phyloP scores from a whole-genome alignment of 53 echinoderm and acorn worm genomes.

The Stichopus horrens region DNA sequence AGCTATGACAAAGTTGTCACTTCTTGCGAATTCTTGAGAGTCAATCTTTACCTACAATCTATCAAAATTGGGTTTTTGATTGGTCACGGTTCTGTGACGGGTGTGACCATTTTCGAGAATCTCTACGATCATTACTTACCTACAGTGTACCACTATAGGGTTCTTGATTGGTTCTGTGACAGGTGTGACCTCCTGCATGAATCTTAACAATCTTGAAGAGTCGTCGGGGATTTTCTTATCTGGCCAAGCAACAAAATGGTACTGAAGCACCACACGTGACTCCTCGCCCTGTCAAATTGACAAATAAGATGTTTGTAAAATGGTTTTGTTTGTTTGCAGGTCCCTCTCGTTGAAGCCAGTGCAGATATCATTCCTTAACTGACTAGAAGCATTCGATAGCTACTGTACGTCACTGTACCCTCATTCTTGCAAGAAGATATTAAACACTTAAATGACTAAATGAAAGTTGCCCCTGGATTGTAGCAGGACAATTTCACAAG shows the following conservation, averaged over 20 bases:
- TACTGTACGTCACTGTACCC: too few relatives aligned
- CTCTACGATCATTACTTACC: neutral
- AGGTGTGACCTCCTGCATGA: conserved; percentile 23
- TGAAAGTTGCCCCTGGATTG: too few relatives aligned
- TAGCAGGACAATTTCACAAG: too few relatives aligned
- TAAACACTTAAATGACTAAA: too few relatives aligned
- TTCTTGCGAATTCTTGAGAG: too few relatives aligned
- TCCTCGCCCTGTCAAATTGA: neutral
- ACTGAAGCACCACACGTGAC: conserved; percentile 18
- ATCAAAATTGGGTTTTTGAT: conserved; percentile 13
- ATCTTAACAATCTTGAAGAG: conserved; percentile 30
- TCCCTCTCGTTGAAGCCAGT: neutral
- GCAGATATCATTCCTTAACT: neutral
- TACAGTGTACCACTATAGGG: conserved; percentile 30
- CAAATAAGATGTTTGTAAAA: neutral
- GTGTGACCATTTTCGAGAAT: neutral
- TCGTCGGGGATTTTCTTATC: conserved; percentile 45
- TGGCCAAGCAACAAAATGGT: conserved; percentile 42
- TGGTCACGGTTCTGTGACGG: neutral
- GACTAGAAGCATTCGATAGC: neutral
- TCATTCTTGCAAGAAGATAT: too few relatives aligned
- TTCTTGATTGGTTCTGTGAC: conserved; percentile 5
- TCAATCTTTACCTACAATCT: conserved; percentile 24
- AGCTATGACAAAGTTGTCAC: too few relatives aligned
- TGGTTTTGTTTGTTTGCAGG: neutral